These are phyloP conservation scores for Phrynocephalus guinanensis DNA, from an alignment of 2,797 vertebrate genomes.

Conservation along the genomic window DNA sequence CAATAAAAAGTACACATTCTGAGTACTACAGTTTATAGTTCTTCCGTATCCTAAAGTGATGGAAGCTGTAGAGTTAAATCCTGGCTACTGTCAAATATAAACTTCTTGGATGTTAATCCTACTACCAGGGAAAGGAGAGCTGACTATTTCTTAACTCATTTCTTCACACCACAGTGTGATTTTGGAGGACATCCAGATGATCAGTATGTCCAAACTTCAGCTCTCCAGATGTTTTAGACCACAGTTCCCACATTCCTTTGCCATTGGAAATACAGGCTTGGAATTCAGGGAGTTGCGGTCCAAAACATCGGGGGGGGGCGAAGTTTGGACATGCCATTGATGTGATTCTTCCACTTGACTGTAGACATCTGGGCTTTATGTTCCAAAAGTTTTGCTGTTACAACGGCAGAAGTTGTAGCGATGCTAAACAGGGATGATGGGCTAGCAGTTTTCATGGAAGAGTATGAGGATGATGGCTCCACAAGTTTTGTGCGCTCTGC, in stretches of 20 bases:
- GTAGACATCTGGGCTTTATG: background rate
- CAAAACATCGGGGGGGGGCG: too few species aligned
- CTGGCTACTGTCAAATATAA: background rate
- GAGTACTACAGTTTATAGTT: background rate
- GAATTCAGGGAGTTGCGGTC: too few species aligned
- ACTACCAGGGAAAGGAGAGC: background rate
- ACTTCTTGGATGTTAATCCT: background rate
- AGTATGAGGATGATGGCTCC: conserved; percentile 50
- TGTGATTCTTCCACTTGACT: background rate
- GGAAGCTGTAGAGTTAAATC: background rate
- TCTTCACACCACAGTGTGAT: conserved; percentile 33
- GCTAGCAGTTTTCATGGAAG: conserved; percentile 52
- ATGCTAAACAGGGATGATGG: conserved; percentile 31
- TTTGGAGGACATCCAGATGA: conserved; percentile 24
- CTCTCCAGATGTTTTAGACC: conserved; percentile 19
- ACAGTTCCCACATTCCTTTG: background rate
- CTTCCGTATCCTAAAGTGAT: background rate
- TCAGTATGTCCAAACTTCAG: conserved; percentile 58
- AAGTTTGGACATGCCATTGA: background rate
- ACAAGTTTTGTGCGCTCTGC: conserved; percentile 48
- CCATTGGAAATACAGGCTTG: too few species aligned
- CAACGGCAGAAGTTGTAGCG: conserved; percentile 62
- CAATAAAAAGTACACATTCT: background rate
- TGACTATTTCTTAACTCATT: background rate
- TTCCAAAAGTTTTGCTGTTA: conserved; percentile 19